These are phyloP conservation scores for Oreochromis grahami DNA, from an alignment of 2,797 vertebrate species.

Conservation along the genomic window DNA sequence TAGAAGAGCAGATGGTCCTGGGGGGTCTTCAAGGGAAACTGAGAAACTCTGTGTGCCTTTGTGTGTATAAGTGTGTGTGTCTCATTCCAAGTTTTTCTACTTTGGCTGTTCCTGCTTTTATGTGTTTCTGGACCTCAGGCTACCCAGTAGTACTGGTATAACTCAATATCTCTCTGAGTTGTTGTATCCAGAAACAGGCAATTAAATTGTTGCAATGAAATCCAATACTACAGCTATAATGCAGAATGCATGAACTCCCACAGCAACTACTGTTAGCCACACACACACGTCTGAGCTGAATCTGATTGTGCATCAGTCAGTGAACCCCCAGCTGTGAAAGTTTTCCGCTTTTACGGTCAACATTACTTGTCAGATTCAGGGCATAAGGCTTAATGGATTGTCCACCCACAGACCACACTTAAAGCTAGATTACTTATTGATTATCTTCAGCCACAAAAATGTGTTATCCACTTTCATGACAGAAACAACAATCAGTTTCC, in stretches of 20 bases:
- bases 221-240: neutral
- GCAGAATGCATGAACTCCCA: neutral
- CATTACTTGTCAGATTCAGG: neutral
- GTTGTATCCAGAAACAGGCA: neutral
- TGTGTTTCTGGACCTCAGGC: neutral
- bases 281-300: neutral
- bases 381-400: neutral
- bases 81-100: neutral
- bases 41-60: slow-evolving; percentile 33
- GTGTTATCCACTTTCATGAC: neutral
- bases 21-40: slow-evolving; percentile 56
- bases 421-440: neutral
- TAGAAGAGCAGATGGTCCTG: slow-evolving; percentile 73
- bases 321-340: neutral
- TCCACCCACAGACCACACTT: neutral
- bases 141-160: neutral
- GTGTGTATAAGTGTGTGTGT: neutral
- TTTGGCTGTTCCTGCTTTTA: neutral
- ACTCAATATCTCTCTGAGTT: neutral
- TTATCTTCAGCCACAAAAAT: neutral
- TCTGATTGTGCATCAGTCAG: neutral
- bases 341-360: neutral
- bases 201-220: neutral
- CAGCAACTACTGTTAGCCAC: neutral
- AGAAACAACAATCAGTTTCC: neutral